Conservation (phyloP, 2,888 invertebrate genomes). For the Trimorus sp. region DNA sequence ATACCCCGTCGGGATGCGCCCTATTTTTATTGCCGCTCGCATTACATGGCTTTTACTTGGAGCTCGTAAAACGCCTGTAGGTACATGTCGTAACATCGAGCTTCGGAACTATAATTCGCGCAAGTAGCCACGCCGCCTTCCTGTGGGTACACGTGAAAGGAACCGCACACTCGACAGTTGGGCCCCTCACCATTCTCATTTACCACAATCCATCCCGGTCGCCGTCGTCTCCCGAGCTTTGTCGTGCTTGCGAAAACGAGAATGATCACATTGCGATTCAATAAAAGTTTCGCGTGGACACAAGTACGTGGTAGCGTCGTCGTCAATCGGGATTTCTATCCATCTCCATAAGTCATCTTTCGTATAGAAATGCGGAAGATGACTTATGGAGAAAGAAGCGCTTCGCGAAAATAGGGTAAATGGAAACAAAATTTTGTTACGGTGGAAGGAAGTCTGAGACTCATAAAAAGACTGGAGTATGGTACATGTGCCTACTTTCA, state of each 20-base stretch:
- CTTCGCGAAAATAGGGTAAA: too few relatives aligned
- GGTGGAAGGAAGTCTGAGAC: too few relatives aligned
- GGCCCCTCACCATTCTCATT: constrained; percentile 56
- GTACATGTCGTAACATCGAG: constrained; percentile 59
- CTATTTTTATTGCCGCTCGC: constrained; percentile 51
- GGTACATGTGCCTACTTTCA: too few relatives aligned
- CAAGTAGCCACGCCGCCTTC: constrained; percentile 53
- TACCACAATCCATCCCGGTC: constrained; percentile 46
- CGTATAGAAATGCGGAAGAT: too few relatives aligned
- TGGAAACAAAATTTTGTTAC: too few relatives aligned
- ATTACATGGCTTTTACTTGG: constrained; percentile 51
- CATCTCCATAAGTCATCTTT: too few relatives aligned
- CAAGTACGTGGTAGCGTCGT: constrained; percentile 6
- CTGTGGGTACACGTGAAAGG: constrained; percentile 62
- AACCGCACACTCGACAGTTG: constrained; percentile 65
- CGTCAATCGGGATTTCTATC: too few relatives aligned
- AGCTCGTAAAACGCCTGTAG: constrained; percentile 57
- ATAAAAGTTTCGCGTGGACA: constrained; percentile 41
- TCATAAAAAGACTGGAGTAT: too few relatives aligned
- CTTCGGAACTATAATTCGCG: constrained; percentile 62
- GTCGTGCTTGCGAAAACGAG: constrained; percentile 37
- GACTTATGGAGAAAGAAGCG: too few relatives aligned
- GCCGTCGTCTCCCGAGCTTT: constrained; percentile 42
- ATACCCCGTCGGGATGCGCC: constrained; percentile 2
- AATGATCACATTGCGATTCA: constrained; percentile 52